Evolutionary conservation across 1,140 invertebrate species (phyloP), one percentile per base, ranked within the genome.

Genomic region (Apolygus lucorum): DNA sequence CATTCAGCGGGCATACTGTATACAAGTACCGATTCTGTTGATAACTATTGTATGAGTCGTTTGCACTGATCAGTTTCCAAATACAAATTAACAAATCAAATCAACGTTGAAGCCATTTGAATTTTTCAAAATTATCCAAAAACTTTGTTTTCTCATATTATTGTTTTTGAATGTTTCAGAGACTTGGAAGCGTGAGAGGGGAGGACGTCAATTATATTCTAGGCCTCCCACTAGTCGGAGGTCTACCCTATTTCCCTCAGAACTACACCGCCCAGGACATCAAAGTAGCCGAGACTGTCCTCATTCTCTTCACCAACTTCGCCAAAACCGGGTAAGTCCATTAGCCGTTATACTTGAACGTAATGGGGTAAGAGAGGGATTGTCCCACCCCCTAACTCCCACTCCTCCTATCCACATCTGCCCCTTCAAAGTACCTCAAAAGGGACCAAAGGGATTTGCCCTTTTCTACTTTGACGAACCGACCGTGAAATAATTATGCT

Each of bases 151-250:
- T n/a, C n/a, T n/a, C n/a, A n/a, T n/a, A n/a, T n/a, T n/a, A n/a
- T n/a, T n/a, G 27, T 34, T 29, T 69, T 64, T 69, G 22, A 67
- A 27, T 74, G 74, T 80, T 80, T 2, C 80, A 91, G 86, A 81
- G 88, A 22, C 77, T 91, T 34, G 91, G 91, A 0, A 90, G 90
- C 74, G 86, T 95, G 0, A 84, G 90, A 26, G 90, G 92, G 4
- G 92, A 96, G 76, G 91, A 93, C 62, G 79, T 96, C 42, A 83
- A 90, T 0, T 96, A 95, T 78, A 85, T 95, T 66, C 87, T 96
- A 72, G 93, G 93, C 0, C 85, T 92, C 52, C 93, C 93, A 0
- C 78, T 96, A 62, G 88, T 93, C 26, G 86, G 85, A 1, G 89
- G 83, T 25, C 78, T 81, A 68, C 81, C 84, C 13, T 81, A 82